Base-by-base conservation (phyloP, 2,113 vertebrate species). In the Stegostoma tigrinum region DNA sequence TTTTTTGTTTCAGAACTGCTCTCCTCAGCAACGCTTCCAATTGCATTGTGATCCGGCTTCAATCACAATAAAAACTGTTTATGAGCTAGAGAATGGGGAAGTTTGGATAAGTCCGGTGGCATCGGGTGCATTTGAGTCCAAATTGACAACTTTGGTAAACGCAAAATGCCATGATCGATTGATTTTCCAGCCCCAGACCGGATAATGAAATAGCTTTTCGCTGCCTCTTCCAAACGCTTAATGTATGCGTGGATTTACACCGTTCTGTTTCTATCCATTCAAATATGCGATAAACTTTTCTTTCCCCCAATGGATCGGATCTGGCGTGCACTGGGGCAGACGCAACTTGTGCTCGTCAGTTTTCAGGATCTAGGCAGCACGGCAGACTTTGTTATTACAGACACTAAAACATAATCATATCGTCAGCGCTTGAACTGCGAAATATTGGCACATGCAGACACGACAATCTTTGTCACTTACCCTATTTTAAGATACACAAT, bases 401-500 rank as follows among this genome's bases (percentile, higher is more conserved):
- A 66, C 89, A 93, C 61, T 64, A 61, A 90, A 52, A 64, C 87
- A 64, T 8, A 90, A 90, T 61, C 87, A 34, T 30, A 91, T 17
- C 52, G 87, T 34, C 87, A n/a, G n/a, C 61, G 55, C 30, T 91
- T 64, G 87, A 55, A 64, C 14, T 91, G 87, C 19, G n/a, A 64
- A 64, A 64, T 30, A 64, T 15, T 91, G 87, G 12, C 87, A 64
- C 55, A 52, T n/a, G 52, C 0, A 34, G 55, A 34, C 87, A 64
- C 52, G 55, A 52, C 87, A 64, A 64, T 17, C 87, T 91, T 91
- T 55, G 95, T 95, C 96, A 97, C 98, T 99, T 97, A 99, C 98
- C 99, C 98, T 96, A 99, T 98, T 97, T 98, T 98, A 96, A 99
- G 97, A 96, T 99, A 99, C 67, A 99, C 98, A 95, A 99, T 98